A percentile compares a stretch with the other conserved stretches of the same genome.
Evolutionary conservation across 1,140 invertebrate genomes (phyloP).

Genomic region (Scaptomyza graminum): DNA sequence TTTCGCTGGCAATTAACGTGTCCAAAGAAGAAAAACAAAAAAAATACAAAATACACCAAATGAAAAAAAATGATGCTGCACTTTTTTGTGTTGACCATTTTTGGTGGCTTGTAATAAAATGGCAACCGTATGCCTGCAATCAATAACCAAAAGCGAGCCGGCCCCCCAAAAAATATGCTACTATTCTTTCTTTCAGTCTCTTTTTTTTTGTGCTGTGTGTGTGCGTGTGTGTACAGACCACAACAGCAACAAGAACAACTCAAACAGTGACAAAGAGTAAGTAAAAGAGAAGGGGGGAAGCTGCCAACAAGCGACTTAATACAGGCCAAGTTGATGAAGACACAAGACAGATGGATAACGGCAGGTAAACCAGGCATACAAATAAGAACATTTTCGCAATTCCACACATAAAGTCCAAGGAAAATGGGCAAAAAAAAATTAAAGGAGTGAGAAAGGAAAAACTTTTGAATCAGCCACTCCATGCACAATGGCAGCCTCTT

Average conservation of each 20-base stretch:
- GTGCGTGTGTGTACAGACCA: conserved; percentile 10
- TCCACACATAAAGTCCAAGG: conserved; percentile 6
- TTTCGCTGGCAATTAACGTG: conserved; percentile 79
- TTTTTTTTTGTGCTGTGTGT: conserved; percentile 10
- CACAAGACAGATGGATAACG: conserved; percentile 78
- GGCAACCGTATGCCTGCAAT: conserved; percentile 77
- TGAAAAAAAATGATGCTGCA: conserved; percentile 25
- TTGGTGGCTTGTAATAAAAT: conserved; percentile 70
- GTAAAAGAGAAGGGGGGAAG: background rate
- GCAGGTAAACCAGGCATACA: conserved; percentile 76
- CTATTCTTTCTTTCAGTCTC: conserved; percentile 25
- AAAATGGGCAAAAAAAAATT: conserved; percentile 11
- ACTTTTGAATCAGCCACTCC: conserved; percentile 56
- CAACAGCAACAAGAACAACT: conserved; percentile 28
- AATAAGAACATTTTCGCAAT: conserved; percentile 71
- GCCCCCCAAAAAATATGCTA: conserved; percentile 58
- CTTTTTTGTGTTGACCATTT: conserved; percentile 53
- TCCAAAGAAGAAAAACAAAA: conserved; percentile 41
- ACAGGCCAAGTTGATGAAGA: conserved; percentile 77
- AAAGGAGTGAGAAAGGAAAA: conserved; percentile 25
- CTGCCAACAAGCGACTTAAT: conserved; percentile 76
- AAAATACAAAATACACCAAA: no score
- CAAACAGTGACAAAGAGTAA: conserved; percentile 27
- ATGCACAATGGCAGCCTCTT: conserved; percentile 58
- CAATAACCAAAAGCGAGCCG: conserved; percentile 60